Base-by-base conservation (phyloP, 2,113 vertebrate species). In the Antennarius striatus region DNA sequence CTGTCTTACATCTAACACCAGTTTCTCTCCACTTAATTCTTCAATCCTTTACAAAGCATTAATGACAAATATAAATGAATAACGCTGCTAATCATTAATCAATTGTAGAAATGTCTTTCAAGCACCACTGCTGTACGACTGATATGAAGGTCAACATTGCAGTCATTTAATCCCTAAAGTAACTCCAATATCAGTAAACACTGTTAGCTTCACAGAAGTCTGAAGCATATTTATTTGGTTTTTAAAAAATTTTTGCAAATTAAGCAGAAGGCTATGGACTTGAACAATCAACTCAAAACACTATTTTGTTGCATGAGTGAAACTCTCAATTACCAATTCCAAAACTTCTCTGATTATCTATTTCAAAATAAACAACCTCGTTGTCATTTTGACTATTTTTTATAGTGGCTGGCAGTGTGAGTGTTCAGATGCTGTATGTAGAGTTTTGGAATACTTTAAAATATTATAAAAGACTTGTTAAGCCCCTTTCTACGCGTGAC, bases 311-410 rank as follows among this genome's bases (percentile, higher is more conserved):
- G 13, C 49, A 61, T 4, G 6, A 14, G 43, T 56, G 49, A 56
- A 56, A 55, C 29, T 53, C 46, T 66, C 45, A n/a, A 43, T 57
- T 52, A 70, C 56, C 32, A 40, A 40, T 52, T 61, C 39, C 22
- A 55, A 22, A 68, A 51, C 54, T 73, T 6, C 32, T 39, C n/a
- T 14, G 22, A 71, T 51, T 55, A 47, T 66, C 30, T 47, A 16
- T 49, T n/a, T 40, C 49, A 15, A 17, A 30, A 80, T 50, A 73
- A 69, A 65, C 63, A 51, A 42, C 61, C 30, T 46, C 60, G 22
- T 57, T 76, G 61, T 49, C 14, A 43, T 69, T 12, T 59, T 72
- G 22, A 67, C 63, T 64, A 64, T 73, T 75, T 70, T 67, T 63
- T 58, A 22, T 59, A 57, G 49, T 68, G 64, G 47, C 62, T 62